Conservation (phyloP, 2,113 vertebrate species). For the Sminthopsis crassicaudata region DNA sequence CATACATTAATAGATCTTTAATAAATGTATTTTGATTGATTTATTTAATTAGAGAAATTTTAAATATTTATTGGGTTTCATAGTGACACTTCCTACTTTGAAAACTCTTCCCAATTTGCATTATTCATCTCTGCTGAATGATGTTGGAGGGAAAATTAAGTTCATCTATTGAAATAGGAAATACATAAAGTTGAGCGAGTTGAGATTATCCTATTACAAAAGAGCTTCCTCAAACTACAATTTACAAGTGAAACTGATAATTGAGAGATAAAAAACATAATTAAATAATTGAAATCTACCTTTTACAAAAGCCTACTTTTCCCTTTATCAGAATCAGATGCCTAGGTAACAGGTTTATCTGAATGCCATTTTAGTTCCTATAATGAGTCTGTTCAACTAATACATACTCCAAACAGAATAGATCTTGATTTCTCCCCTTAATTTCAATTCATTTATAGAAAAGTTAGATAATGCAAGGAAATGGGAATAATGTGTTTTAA, state of each 20-base stretch:
- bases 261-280: constrained; percentile 25
- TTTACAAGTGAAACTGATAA: not conserved
- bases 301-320: constrained; percentile 4
- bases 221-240: not conserved
- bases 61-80: not conserved
- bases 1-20: not conserved
- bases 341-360: not conserved
- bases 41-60: not conserved
- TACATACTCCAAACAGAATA: not conserved
- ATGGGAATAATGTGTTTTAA: not conserved
- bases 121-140: not conserved
- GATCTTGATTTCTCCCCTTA: not conserved
- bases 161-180: not conserved
- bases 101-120: not conserved
- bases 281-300: not conserved
- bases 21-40: not conserved
- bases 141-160: not conserved
- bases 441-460: not conserved
- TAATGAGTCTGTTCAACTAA: not conserved
- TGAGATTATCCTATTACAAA: not conserved
- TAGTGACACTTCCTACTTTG: not conserved
- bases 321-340: not conserved
- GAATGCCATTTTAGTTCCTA: not conserved
- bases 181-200: not conserved
- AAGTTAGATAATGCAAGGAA: not conserved